Evolutionary conservation across 2,888 invertebrate species (phyloP), one percentile per base, ranked within the genome.

Genomic region (Drosophila nigricruria): DNA sequence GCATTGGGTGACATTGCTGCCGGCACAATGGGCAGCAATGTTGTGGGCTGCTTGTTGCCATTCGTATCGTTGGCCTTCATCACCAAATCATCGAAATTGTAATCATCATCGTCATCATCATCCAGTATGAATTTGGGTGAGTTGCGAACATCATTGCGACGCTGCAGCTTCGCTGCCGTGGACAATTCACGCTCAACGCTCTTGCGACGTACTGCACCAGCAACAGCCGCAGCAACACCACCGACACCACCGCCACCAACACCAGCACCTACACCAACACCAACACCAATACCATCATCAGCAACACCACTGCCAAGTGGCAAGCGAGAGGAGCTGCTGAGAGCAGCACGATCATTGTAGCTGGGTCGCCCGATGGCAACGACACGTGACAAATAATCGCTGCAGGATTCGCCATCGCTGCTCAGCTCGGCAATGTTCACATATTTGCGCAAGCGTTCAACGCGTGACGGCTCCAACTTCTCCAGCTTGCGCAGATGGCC

Each of bases 401-500:
- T 78, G 68, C 86, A 87, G 5, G 80, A 70, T 66, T 89, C 89
- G 3, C 81, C 80, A 5, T 87, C 77, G 32, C 77, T 78, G 45
- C 90, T 79, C 5, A 90, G 43, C 71, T 91, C 91, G 1, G 85
- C 73, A 16, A 95, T 91, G 91, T 96, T 96, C 0, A 97, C 96
- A 91, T 95, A 97, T 90, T 96, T 95, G 10, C 97, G 93, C 47
- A 97, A 92, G 75, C 95, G 94, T 86, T 97, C 96, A 1, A 97
- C 97, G n/a, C 97, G 94, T 43, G 94, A 93, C 0, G 97, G 96
- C 90, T 97, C 96, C 4, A 95, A 95, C 0, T 95, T 95, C 91
- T 97, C 97, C 42, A 97, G 91, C 91, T 97, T 97, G 90, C 97
- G 97, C 68, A 97, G 91, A 90, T 97, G 97, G 0, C 95, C 95